phyloP scores from a whole-genome alignment of 2,113 vertebrate species.

The Poecile atricapillus region DNA sequence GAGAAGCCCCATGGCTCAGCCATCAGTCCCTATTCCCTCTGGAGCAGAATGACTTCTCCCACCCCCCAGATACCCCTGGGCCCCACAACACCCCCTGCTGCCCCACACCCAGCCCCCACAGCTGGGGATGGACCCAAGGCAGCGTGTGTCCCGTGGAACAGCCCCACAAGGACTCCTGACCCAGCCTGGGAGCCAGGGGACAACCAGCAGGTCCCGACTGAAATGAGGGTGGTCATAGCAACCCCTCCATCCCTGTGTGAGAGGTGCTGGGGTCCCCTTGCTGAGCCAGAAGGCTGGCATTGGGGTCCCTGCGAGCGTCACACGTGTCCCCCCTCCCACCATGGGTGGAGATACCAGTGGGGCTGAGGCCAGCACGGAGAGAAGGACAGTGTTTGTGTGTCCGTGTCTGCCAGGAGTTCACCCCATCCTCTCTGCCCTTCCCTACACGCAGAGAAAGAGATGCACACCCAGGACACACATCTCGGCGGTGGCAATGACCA shows the following conservation, averaged over 20 bases:
- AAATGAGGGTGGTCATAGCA: not conserved
- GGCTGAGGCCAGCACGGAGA: not conserved
- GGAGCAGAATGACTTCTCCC: not conserved
- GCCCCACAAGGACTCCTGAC: fast-evolving
- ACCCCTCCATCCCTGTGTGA: not conserved
- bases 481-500: not conserved
- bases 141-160: not conserved
- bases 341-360: fast-evolving
- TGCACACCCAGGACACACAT: not conserved
- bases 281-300: not conserved
- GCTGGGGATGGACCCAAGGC: not conserved
- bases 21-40: not conserved
- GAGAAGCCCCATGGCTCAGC: not conserved
- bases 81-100: fast-evolving
- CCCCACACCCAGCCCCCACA: not conserved
- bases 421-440: not conserved
- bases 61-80: fast-evolving
- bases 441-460: not conserved
- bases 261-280: not conserved
- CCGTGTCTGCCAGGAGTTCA: fast-evolving
- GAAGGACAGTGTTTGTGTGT: not conserved
- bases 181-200: not conserved
- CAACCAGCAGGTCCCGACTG: not conserved
- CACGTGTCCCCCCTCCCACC: not conserved
- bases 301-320: not conserved